phyloP scores from a whole-genome alignment of 2,113 vertebrate genomes.

The Aleadryas rufinucha region DNA sequence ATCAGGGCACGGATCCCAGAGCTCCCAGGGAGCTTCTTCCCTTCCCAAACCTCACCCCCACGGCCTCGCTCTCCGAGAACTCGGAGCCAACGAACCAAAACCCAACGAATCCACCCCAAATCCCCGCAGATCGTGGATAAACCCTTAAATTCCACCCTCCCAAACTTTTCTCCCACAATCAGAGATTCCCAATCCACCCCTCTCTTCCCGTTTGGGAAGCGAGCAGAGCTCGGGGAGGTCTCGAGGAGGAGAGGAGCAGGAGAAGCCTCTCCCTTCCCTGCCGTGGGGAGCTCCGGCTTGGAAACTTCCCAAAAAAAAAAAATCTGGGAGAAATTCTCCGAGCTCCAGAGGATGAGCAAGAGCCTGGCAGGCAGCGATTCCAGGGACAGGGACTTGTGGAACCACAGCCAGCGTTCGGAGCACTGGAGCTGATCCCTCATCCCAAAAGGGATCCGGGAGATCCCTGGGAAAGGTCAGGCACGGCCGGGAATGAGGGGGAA shows the following conservation, averaged over 20 bases:
- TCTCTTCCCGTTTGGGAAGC: background rate
- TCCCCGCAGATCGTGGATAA: fast-evolving
- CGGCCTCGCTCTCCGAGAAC: fast-evolving
- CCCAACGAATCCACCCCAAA: background rate
- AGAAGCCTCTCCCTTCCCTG: background rate
- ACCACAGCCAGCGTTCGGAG: background rate
- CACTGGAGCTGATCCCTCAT: fast-evolving
- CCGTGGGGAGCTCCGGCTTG: background rate
- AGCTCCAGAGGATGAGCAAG: background rate
- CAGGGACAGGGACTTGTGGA: background rate
- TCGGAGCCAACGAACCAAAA: background rate
- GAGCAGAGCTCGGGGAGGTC: background rate
- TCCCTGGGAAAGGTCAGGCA: background rate
- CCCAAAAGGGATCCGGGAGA: background rate
- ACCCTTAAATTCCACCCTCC: fast-evolving
- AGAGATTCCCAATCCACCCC: background rate
- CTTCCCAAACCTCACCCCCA: background rate
- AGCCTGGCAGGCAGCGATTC: background rate
- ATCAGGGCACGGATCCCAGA: background rate
- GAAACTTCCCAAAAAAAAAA: background rate
- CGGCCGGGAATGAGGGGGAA: background rate
- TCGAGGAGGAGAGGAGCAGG: background rate
- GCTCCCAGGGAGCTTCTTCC: background rate
- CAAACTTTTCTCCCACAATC: fast-evolving
- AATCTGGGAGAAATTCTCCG: background rate